Evolutionary conservation across 2,113 vertebrate genomes (phyloP).

Genomic region (Vulpes lagopus): DNA sequence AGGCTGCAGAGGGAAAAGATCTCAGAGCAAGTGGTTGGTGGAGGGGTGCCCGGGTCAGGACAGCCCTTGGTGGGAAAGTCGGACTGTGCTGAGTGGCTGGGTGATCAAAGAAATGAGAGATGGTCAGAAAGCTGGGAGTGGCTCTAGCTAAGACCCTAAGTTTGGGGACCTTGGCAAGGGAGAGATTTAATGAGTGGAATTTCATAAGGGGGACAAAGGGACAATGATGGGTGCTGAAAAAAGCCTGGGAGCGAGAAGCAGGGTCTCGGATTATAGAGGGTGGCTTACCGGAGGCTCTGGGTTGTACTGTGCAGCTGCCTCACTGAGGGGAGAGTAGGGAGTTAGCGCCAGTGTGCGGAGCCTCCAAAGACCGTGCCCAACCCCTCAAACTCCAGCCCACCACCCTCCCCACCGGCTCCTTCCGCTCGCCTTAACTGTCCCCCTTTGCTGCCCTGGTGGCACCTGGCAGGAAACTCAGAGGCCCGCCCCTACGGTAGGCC

Average conservation of each 20-base stretch:
- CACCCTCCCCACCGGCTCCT: neutral
- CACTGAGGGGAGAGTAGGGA: constrained; percentile 62
- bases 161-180: neutral
- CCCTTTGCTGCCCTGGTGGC: neutral
- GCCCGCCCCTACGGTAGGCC: neutral
- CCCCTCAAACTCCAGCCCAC: neutral
- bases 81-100: neutral
- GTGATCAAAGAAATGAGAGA: neutral
- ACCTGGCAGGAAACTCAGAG: neutral
- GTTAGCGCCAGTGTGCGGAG: neutral
- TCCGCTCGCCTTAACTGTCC: neutral
- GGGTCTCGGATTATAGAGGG: neutral
- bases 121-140: neutral
- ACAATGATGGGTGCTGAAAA: neutral
- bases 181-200: neutral
- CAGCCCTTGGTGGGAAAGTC: neutral
- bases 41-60: neutral
- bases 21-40: neutral
- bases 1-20: constrained; percentile 71
- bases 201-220: neutral
- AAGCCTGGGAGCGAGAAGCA: neutral
- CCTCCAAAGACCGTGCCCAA: neutral
- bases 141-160: neutral
- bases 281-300: constrained; percentile 86
- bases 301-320: constrained; percentile 86